A percentile compares a stretch with the other conserved stretches of the same genome.
Evolutionary conservation across 1,140 invertebrate genomes (phyloP).

Genomic region (Panagrolaimus sp.): DNA sequence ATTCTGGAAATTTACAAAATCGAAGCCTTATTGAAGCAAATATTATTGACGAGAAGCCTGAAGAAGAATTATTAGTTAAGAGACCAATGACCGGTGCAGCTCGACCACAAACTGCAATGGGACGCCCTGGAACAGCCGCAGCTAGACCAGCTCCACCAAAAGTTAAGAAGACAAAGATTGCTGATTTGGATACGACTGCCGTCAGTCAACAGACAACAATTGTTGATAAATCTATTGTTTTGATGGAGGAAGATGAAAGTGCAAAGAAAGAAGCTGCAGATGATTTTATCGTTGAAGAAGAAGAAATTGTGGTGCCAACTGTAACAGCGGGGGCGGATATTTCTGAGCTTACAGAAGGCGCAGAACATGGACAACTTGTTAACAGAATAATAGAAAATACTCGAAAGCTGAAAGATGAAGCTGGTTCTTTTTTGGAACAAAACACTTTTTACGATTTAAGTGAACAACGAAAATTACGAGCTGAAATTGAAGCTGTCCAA

Average conservation of each 20-base stretch:
- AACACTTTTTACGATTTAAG: slow-evolving; percentile 25
- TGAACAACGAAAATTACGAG: slow-evolving; percentile 28
- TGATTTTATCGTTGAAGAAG: slow-evolving; percentile 42
- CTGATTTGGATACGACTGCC: slow-evolving; percentile 25
- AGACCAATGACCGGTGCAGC: slow-evolving; percentile 30
- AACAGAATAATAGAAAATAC: slow-evolving; percentile 46
- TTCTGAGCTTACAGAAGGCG: slow-evolving; percentile 21
- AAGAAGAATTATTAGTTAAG: not conserved
- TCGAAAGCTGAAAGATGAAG: slow-evolving; percentile 35
- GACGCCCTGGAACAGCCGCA: slow-evolving; percentile 42
- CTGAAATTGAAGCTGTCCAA: slow-evolving; percentile 40
- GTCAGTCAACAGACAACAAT: slow-evolving; percentile 32
- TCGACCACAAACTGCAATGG: slow-evolving; percentile 45
- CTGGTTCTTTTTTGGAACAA: slow-evolving; percentile 4
- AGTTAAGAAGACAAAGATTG: slow-evolving; percentile 42
- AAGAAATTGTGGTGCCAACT: slow-evolving; percentile 23
- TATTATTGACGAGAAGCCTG: not conserved
- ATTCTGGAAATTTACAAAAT: not conserved
- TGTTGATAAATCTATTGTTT: slow-evolving; percentile 28
- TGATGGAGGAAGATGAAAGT: slow-evolving; percentile 36
- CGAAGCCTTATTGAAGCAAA: not conserved
- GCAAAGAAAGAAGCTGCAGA: slow-evolving; percentile 19
- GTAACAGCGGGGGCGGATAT: slow-evolving; percentile 25
- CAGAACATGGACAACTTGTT: slow-evolving; percentile 40
- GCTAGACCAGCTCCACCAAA: slow-evolving; percentile 42